These are phyloP conservation scores for Propithecus deckenii DNA, from an alignment of 2,797 vertebrate genomes.

Conservation along the genomic window DNA sequence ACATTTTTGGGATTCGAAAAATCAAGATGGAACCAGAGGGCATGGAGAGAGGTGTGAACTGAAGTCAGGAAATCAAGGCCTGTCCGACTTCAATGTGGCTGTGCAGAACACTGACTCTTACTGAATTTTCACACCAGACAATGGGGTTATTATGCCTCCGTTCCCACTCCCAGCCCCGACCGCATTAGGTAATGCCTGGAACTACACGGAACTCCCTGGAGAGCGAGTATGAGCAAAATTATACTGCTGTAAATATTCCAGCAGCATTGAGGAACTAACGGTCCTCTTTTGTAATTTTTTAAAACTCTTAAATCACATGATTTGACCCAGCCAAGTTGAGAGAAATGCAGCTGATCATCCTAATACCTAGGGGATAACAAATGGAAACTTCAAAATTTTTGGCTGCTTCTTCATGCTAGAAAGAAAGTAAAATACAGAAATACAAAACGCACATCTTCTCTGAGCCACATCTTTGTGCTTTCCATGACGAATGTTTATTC, in stretches of 20 bases:
- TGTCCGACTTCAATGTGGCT: background rate
- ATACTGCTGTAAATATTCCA: constrained; percentile 21
- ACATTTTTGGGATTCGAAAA: background rate
- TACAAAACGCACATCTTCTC: background rate
- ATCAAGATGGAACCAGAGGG: background rate
- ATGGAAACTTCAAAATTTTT: constrained; percentile 14
- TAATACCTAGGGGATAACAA: background rate
- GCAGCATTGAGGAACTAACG: background rate
- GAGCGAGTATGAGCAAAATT: background rate
- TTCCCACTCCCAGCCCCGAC: background rate
- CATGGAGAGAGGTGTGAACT: background rate
- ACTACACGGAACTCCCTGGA: background rate
- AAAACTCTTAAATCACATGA: constrained; percentile 28
- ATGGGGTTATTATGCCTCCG: background rate
- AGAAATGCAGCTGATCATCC: background rate
- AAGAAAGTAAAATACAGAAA: constrained; percentile 18
- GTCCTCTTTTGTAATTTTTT: background rate
- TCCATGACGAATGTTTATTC: background rate
- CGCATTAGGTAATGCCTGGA: constrained; percentile 25
- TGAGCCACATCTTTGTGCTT: background rate
- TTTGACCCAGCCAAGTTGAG: constrained; percentile 31
- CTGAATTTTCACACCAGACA: background rate
- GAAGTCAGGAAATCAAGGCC: background rate
- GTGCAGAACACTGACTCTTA: background rate
- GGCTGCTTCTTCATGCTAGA: constrained; percentile 26